Conservation (phyloP, 2,797 vertebrate species). For the Myotis vivesi region DNA sequence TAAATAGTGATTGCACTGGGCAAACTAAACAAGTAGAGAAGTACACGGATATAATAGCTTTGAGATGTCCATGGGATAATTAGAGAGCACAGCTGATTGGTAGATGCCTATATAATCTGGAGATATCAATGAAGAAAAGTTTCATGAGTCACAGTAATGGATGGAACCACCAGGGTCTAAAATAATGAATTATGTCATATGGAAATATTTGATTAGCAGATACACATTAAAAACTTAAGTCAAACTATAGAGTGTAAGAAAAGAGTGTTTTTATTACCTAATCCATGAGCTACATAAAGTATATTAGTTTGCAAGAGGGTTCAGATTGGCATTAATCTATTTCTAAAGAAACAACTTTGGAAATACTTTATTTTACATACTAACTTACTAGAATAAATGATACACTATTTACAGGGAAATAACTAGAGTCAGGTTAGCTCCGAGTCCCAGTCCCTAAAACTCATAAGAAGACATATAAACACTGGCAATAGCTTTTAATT, state of each 20-base stretch:
- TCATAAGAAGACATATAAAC: neutral
- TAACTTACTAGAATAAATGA: neutral
- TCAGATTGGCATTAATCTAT: neutral
- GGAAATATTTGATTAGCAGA: neutral
- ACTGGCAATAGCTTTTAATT: neutral
- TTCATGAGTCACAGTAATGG: neutral
- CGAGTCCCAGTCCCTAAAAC: neutral
- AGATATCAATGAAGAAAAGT: neutral
- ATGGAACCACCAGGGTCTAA: neutral
- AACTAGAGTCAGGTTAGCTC: neutral
- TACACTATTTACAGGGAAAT: neutral
- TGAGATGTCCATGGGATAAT: neutral
- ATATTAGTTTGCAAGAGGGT: neutral
- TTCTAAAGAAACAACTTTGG: neutral
- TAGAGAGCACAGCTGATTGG: neutral
- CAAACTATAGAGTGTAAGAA: neutral
- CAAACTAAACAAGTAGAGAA: no score
- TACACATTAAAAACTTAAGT: neutral
- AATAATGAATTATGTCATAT: neutral
- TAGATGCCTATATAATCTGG: neutral
- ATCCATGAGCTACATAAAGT: neutral
- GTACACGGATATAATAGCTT: rapidly evolving
- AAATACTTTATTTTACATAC: neutral
- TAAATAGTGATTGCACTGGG: neutral
- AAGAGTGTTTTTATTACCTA: neutral